Percentiles rank a stretch among this genome's conserved stretches.
These are phyloP conservation scores for Drosophila mojavensis DNA, from an alignment of 1,140 invertebrate genomes.

Conservation along the genomic window DNA sequence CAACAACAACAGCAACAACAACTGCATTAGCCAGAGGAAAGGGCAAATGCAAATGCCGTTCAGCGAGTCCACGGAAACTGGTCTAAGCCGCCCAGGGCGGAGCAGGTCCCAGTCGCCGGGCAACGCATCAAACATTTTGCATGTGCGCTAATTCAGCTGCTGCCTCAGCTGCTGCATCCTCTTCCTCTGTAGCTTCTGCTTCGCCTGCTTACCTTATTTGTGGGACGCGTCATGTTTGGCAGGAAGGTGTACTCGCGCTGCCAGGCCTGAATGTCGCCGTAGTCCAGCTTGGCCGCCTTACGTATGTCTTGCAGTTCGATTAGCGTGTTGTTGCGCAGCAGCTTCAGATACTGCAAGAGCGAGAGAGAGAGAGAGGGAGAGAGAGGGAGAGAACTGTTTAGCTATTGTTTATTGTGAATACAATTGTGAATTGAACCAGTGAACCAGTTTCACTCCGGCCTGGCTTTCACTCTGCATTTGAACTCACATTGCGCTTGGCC, in stretches of 20 bases:
- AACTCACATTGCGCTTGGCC: conserved; percentile 56
- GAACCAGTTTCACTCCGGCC: no score
- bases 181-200: no score
- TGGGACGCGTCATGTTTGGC: conserved; percentile 71
- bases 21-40: conserved; percentile 8
- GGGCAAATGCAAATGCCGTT: conserved; percentile 41
- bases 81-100: conserved; percentile 70
- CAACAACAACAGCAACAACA: not conserved
- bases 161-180: no score
- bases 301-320: conserved; percentile 47
- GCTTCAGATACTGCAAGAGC: conserved; percentile 47
- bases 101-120: conserved; percentile 52
- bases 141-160: not conserved
- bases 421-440: not conserved
- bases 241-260: conserved; percentile 72
- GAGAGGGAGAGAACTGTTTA: not conserved
- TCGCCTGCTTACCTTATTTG: conserved; percentile 51
- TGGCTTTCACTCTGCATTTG: no score
- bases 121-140: not conserved
- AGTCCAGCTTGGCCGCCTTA: conserved; percentile 49
- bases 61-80: conserved; percentile 43
- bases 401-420: not conserved
- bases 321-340: conserved; percentile 52
- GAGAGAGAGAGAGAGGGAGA: not conserved
- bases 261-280: conserved; percentile 53